These are phyloP conservation scores for Eolophus roseicapilla DNA, from an alignment of 2,113 vertebrate genomes.

Conservation along the genomic window DNA sequence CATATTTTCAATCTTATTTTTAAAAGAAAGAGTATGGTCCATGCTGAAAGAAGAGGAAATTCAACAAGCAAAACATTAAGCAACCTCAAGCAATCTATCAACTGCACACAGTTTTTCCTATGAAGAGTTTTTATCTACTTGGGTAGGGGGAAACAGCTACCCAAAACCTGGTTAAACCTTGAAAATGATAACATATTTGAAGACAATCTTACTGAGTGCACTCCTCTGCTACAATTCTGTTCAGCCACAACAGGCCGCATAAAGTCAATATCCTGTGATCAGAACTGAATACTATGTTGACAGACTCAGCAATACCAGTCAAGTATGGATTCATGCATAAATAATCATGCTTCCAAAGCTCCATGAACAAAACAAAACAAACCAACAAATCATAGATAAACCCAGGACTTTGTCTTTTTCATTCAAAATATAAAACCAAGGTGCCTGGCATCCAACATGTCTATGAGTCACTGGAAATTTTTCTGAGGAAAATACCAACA, in stretches of 20 bases:
- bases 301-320: neutral
- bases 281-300: neutral
- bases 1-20: neutral
- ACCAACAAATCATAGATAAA: neutral
- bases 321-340: neutral
- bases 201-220: neutral
- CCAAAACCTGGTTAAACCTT: neutral
- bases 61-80: neutral
- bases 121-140: neutral
- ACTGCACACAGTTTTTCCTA: neutral
- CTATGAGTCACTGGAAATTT: neutral
- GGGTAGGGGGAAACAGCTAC: neutral
- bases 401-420: neutral
- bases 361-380: neutral
- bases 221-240: neutral
- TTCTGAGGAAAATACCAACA: neutral
- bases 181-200: neutral
- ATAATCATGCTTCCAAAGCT: neutral
- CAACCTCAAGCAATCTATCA: neutral
- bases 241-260: neutral
- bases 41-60: neutral
- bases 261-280: neutral
- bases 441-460: neutral
- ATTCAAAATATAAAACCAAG: neutral
- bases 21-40: neutral